Percentiles rank a stretch among this genome's conserved stretches.
These are phyloP conservation scores for Gavialis gangeticus DNA, from an alignment of 2,113 vertebrate species.

Conservation along the genomic window DNA sequence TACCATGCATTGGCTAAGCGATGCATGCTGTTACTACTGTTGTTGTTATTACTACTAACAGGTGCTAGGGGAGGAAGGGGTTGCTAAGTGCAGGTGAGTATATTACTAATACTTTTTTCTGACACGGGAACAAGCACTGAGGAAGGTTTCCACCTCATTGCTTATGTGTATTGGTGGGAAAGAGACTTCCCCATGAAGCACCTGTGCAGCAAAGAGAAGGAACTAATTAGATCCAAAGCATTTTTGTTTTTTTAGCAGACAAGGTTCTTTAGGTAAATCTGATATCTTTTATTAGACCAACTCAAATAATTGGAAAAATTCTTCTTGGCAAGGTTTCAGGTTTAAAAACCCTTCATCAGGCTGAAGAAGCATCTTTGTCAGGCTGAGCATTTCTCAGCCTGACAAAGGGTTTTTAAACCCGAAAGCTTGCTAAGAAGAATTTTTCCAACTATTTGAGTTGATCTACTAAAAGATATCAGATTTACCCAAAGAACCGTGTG, in stretches of 20 bases:
- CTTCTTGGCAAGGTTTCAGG: too few species aligned
- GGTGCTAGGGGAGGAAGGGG: not conserved
- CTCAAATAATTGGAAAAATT: too few species aligned
- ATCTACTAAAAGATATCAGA: too few species aligned
- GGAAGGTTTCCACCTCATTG: not conserved
- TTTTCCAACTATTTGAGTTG: too few species aligned
- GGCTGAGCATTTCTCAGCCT: too few species aligned
- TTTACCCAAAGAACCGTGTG: too few species aligned
- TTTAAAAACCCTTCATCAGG: too few species aligned
- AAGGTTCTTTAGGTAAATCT: too few species aligned
- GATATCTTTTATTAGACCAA: too few species aligned
- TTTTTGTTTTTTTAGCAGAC: not conserved
- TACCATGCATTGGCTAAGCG: not conserved
- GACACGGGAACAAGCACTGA: not conserved
- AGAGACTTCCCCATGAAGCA: accelerated
- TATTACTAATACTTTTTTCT: accelerated
- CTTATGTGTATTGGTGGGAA: not conserved
- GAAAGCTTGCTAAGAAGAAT: too few species aligned
- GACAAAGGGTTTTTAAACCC: too few species aligned
- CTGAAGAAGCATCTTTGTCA: too few species aligned
- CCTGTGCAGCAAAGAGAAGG: not conserved
- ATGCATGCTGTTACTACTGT: not conserved
- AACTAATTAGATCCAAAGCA: not conserved
- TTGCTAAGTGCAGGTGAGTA: not conserved
- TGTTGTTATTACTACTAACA: not conserved